Percentiles rank a stretch among this genome's conserved stretches.
Conservation (phyloP, 2,888 invertebrate genomes). For the Melanostoma mellinum region DNA sequence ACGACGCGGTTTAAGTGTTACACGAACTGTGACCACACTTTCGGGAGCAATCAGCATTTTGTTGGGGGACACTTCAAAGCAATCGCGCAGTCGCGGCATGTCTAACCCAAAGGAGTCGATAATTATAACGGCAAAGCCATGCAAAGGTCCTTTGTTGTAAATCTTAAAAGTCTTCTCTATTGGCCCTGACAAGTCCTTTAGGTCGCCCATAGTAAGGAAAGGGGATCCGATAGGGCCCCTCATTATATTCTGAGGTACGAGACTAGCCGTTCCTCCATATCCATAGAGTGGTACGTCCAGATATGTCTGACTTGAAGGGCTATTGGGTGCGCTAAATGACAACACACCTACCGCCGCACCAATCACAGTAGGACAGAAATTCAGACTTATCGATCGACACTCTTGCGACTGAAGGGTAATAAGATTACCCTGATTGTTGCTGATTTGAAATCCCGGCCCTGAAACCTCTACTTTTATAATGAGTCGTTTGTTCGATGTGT, state of each 20-base stretch:
- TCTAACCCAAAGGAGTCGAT: constrained; percentile 78
- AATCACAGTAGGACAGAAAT: constrained; percentile 83
- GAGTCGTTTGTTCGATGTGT: constrained; percentile 84
- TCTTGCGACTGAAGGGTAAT: constrained; percentile 84
- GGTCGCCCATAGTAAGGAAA: constrained; percentile 84
- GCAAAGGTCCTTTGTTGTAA: constrained; percentile 84
- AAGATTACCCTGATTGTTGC: constrained; percentile 78
- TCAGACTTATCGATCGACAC: constrained; percentile 83
- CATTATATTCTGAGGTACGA: constrained; percentile 83
- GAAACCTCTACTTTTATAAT: constrained; percentile 83
- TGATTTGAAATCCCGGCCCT: constrained; percentile 82
- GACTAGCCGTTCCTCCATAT: constrained; percentile 84
- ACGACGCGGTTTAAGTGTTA: constrained; percentile 82
- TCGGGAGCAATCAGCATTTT: constrained; percentile 82
- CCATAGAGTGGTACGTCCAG: constrained; percentile 83
- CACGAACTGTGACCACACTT: constrained; percentile 79
- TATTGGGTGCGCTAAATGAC: constrained; percentile 82
- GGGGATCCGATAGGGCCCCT: constrained; percentile 84
- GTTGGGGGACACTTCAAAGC: constrained; percentile 81
- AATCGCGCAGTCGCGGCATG: constrained; percentile 78
- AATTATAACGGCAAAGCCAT: constrained; percentile 82
- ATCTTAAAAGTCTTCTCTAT: constrained; percentile 83
- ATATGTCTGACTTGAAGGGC: constrained; percentile 70
- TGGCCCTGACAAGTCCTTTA: constrained; percentile 81
- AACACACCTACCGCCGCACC: constrained; percentile 84